Conservation (phyloP, 37 sponge, comb jelly and placozoan species). For the Cliona cf. orientalis region DNA sequence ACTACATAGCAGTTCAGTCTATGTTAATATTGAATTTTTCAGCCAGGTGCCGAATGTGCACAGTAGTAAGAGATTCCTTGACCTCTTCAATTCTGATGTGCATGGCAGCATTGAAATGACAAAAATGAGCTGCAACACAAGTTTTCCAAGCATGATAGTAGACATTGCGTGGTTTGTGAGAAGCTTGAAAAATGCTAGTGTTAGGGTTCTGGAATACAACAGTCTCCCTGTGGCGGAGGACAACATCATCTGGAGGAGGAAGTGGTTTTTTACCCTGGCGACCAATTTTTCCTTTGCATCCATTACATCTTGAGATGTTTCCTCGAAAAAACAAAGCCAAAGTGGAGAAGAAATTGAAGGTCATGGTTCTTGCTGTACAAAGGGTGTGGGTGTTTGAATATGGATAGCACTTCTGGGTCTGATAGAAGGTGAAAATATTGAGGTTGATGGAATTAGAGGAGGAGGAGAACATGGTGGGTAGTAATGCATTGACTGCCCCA, state of each 20-base stretch:
- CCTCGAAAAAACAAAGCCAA: not conserved
- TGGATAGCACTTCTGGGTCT: too few relatives aligned
- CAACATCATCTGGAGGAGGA: constrained; percentile 9
- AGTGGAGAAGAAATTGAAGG: not conserved
- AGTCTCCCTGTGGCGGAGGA: too few relatives aligned
- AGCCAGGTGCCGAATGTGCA: too few relatives aligned
- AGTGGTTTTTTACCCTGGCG: not conserved
- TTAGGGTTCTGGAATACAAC: not conserved
- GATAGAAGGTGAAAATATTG: not conserved
- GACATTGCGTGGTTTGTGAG: not conserved
- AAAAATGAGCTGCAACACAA: not conserved
- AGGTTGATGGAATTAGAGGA: not conserved
- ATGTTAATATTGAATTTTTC: too few relatives aligned
- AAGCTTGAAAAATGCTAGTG: not conserved
- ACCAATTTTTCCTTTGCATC: constrained; percentile 16
- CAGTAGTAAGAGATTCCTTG: too few relatives aligned
- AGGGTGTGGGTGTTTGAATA: not conserved
- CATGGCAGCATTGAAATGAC: not conserved
- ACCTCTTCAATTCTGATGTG: not conserved
- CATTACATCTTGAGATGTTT: constrained; percentile 8
- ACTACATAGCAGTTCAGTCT: too few relatives aligned
- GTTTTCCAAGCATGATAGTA: constrained; percentile 18
- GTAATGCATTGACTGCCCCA: not conserved
- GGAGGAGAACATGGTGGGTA: not conserved
- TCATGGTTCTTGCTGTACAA: not conserved